These are phyloP conservation scores for Pemphigus obesinymphae DNA, from an alignment of 1,140 invertebrate species.

Conservation along the genomic window DNA sequence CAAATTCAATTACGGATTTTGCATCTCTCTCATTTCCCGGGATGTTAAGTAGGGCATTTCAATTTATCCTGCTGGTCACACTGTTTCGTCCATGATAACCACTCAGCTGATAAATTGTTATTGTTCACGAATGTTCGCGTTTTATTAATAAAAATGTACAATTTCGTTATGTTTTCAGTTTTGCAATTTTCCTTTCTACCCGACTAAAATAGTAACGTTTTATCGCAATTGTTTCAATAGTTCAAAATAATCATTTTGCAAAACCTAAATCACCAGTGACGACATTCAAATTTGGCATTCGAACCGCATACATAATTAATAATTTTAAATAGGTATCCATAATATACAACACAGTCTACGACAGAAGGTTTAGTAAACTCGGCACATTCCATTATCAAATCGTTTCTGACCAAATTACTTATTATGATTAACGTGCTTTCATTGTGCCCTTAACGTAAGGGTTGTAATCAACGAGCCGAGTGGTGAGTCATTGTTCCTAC, in stretches of 20 bases:
- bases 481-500: neutral
- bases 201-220: neutral
- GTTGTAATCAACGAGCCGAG: neutral
- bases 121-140: conserved; percentile 25
- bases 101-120: conserved; percentile 38
- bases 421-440: neutral
- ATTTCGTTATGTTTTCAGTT: conserved; percentile 22
- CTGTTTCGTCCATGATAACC: neutral
- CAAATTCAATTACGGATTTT: no score
- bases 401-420: neutral
- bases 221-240: neutral
- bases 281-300: neutral
- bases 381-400: neutral
- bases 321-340: neutral
- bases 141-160: conserved; percentile 15
- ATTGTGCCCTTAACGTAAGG: neutral
- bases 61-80: neutral
- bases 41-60: neutral
- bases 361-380: neutral
- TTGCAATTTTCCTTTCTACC: conserved; percentile 8
- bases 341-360: neutral
- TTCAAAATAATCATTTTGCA: neutral
- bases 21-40: neutral
- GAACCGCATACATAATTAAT: neutral
- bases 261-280: neutral